Base-by-base conservation (phyloP, 2,888 invertebrate genomes). In the Taenaris catops region DNA sequence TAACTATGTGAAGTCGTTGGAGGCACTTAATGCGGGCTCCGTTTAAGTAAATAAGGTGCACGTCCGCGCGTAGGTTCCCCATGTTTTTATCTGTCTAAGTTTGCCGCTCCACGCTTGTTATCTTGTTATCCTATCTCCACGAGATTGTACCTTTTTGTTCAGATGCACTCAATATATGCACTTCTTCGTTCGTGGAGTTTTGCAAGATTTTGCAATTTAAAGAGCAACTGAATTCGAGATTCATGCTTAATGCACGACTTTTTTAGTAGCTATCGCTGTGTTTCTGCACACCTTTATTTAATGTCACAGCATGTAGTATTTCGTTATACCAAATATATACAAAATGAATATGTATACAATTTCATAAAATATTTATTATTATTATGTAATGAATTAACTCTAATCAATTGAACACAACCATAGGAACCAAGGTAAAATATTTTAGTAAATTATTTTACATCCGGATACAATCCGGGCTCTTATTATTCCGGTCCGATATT, bases 71-170 rank as follows among this genome's bases (percentile, higher is more conserved):
- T 73, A 72, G 76, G 72, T 69, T 67, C 68, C 68, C 70, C 74
- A 70, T 72, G 79, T 81, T 81, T 83, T 81, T 83, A 74, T 78
- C 78, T 69, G 60, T 78, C 78, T 76, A 72, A 68, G 67, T 66
- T 60, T 55, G 63, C 67, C 75, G 78, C 69, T 76, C 67, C 70
- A 70, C 70, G 80, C 71, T 83, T 72, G 79, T 84, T 84, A 86
- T 83, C 84, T 83, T 83, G 83, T 86, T 86, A 83, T 78, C 79
- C 81, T 81, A 84, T 83, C 84, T 76, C 63, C 65, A 56, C 55
- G 63, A 76, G 80, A 81, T 81, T 79, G 71, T 76, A 63, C 74
- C 76, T 81, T 81, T 83, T 83, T 84, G 73, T 62, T 48, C 54
- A 48, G 49, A 52, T 52, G 51, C 49, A 47, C 43, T 47, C 52